phyloP scores from a whole-genome alignment of 2,797 vertebrate genomes.

The Leptodactylus fallax region DNA sequence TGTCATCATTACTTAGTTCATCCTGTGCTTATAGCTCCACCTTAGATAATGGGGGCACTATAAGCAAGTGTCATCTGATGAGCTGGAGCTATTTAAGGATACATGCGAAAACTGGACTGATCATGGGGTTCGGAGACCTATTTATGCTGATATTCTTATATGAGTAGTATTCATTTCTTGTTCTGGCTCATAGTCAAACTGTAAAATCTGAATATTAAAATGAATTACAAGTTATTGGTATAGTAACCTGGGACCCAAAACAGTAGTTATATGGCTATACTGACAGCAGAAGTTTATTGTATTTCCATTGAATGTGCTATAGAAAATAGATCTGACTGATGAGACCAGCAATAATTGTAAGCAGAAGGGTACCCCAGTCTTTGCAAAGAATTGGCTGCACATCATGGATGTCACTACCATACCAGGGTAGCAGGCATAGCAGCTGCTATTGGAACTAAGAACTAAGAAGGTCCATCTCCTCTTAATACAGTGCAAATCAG shows the following conservation, averaged over 20 bases:
- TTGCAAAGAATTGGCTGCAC: not conserved
- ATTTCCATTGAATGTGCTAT: not conserved
- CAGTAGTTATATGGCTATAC: too few relatives aligned
- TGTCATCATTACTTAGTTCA: constrained; percentile 11
- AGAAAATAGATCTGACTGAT: not conserved
- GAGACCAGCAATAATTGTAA: too few relatives aligned
- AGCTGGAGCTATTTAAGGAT: not conserved
- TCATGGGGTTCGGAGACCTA: not conserved
- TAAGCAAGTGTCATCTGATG: not conserved
- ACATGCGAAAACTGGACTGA: not conserved
- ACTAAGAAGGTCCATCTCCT: too few relatives aligned
- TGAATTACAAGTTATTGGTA: not conserved
- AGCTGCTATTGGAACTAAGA: too few relatives aligned
- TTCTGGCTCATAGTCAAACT: not conserved
- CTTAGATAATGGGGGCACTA: not conserved
- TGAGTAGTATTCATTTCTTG: not conserved
- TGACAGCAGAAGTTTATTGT: too few relatives aligned
- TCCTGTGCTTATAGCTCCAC: constrained; percentile 1
- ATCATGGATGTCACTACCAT: not conserved
- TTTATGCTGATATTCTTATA: too few relatives aligned
- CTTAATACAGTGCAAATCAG: too few relatives aligned
- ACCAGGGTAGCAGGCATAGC: too few relatives aligned
- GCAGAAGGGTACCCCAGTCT: too few relatives aligned
- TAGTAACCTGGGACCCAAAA: not conserved
- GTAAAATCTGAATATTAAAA: not conserved